Base-by-base conservation (phyloP, 30 jellyfish, hydroid and myxozoan genomes). In the Rhopilema esculentum region DNA sequence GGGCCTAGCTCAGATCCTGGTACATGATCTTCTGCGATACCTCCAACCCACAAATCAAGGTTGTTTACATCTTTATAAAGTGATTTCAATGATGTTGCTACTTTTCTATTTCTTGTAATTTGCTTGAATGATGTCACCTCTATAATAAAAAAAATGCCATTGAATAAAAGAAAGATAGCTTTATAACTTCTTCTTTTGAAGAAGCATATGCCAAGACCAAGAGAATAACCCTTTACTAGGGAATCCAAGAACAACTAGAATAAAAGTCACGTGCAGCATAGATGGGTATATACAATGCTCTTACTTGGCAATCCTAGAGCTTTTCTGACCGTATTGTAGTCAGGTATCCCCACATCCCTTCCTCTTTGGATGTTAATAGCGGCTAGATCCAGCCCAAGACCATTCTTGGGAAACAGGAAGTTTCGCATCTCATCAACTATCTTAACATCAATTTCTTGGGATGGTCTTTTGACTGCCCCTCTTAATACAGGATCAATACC, bases 351-450 rank as follows among this genome's bases (percentile, higher is more conserved):
- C 24, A 53, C 33, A 21, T 85, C 94, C 50, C 94, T 31, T 21
- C 94, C 94, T 72, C 94, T 32, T 74, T 85, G 94, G 27, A 85
- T 85, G 40, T 85, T 85, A 29, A 85, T 72, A 50, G 94, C 88
- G 22, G 83, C 94, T 48, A 85, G 25, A 28, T 85, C 94, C 19
- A 85, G 74, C 19, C 88, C 69, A 8, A 28, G 53, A 16, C 83
- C 83, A 15, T 66, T 50, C 15, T 18, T 63, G 1, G 74, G 83
- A 51, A 85, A 85, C 72, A 85, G 57, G 65, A 72, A 64, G 76
- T 85, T 75, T n/a, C 94, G 83, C 71, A 85, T 18, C 57, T 85
- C 94, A 24, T 85, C 94, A 27, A 85, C 94, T 16, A 85, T 66
- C 19, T 66, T 62, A 0, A 71, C 26, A 33, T 85, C 94, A 20